A percentile compares a stretch with the other conserved stretches of the same genome.
Evolutionary conservation across 2,888 invertebrate genomes (phyloP).

Genomic region (Erynnis tages): DNA sequence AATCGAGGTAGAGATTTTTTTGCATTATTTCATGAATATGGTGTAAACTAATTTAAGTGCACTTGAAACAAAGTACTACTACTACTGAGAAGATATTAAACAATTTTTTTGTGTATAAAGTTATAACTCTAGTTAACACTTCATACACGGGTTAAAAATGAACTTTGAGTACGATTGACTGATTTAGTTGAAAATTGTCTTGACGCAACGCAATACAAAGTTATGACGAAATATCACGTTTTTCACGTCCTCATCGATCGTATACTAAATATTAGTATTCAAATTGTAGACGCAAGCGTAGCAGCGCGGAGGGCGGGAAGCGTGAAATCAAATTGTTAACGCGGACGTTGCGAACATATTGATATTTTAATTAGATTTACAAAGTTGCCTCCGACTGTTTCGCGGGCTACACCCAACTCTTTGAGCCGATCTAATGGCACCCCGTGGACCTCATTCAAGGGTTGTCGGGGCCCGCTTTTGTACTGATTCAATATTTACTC

Average conservation of each 20-base stretch:
- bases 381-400: conserved; percentile 66
- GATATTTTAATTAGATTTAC: conserved; percentile 82
- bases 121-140: too few relatives aligned
- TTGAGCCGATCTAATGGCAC: conserved; percentile 78
- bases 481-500: conserved; percentile 79
- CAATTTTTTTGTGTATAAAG: too few relatives aligned
- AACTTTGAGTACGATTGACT: too few relatives aligned
- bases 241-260: background rate
- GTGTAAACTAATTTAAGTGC: too few relatives aligned
- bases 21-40: too few relatives aligned
- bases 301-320: conserved; percentile 52
- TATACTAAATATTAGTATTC: conserved; percentile 25
- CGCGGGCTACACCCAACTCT: conserved; percentile 75
- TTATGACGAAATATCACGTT: background rate
- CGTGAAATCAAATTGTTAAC: conserved; percentile 79
- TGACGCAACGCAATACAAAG: background rate
- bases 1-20: too few relatives aligned
- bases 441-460: conserved; percentile 76
- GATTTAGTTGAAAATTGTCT: too few relatives aligned
- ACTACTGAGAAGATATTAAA: too few relatives aligned
- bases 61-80: too few relatives aligned
- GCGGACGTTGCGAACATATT: conserved; percentile 76
- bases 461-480: conserved; percentile 73
- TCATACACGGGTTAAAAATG: too few relatives aligned
- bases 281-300: conserved; percentile 24